Conservation (phyloP, 2,888 invertebrate species). For the Ashinkailepas kermadecensis region DNA sequence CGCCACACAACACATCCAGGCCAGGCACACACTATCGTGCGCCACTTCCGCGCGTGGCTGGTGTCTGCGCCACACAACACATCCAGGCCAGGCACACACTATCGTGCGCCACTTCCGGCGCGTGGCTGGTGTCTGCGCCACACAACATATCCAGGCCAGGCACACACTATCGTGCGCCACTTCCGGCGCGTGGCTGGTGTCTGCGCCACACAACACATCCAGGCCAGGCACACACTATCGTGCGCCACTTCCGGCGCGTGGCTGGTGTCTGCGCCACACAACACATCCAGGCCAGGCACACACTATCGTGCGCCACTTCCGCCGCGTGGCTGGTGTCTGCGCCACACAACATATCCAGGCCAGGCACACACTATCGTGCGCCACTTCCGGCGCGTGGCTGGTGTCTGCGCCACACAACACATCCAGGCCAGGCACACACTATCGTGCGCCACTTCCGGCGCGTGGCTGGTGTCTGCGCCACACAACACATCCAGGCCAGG, state of each 20-base stretch:
- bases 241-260: slow-evolving; percentile 77
- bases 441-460: slow-evolving; percentile 73
- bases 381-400: slow-evolving; percentile 73
- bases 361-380: too few species aligned
- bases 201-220: slow-evolving; percentile 45
- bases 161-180: too few species aligned
- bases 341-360: slow-evolving; percentile 20
- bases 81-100: too few species aligned
- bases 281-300: too few species aligned
- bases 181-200: slow-evolving; percentile 71
- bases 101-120: slow-evolving; percentile 73
- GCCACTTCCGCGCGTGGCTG: slow-evolving; percentile 77
- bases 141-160: too few species aligned
- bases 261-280: slow-evolving; percentile 58
- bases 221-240: too few species aligned
- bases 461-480: slow-evolving; percentile 67
- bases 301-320: slow-evolving; percentile 75
- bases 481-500: too few species aligned
- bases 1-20: slow-evolving; percentile 21
- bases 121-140: slow-evolving; percentile 67
- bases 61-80: slow-evolving; percentile 53
- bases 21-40: too few species aligned
- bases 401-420: slow-evolving; percentile 53
- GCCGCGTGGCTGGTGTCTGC: slow-evolving; percentile 70
- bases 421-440: too few species aligned